Conservation (phyloP, 2,113 vertebrate species). For the Trochalopteron elliotii region DNA sequence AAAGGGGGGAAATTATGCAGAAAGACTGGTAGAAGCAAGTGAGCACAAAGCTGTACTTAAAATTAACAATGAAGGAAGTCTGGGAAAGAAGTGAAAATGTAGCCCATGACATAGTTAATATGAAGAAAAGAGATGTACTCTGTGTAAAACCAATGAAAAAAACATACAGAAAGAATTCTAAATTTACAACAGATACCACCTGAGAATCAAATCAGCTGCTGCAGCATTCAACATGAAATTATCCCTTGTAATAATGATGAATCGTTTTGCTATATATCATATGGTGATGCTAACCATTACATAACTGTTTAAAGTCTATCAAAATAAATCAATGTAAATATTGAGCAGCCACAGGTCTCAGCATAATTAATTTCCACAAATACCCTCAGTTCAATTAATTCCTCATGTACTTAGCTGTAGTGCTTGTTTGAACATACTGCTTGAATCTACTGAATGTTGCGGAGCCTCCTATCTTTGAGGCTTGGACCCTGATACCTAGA, state of each 20-base stretch:
- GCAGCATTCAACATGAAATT: not conserved
- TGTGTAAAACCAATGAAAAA: not conserved
- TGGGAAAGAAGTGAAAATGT: not conserved
- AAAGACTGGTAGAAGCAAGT: not conserved
- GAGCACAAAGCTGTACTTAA: not conserved
- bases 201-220: not conserved
- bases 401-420: not conserved
- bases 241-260: not conserved
- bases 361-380: not conserved
- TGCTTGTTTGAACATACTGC: not conserved
- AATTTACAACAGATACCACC: not conserved
- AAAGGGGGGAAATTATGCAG: not conserved
- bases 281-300: not conserved
- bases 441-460: not conserved
- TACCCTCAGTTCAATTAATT: conserved; percentile 11
- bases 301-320: not conserved
- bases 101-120: accelerated
- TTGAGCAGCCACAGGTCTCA: not conserved
- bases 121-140: not conserved
- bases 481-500: not conserved
- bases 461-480: not conserved
- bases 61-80: not conserved
- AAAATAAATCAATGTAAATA: not conserved
- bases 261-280: not conserved
- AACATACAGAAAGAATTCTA: not conserved